These are phyloP conservation scores for Ectobius pallidus DNA, from an alignment of 2,888 invertebrate species.

Conservation along the genomic window DNA sequence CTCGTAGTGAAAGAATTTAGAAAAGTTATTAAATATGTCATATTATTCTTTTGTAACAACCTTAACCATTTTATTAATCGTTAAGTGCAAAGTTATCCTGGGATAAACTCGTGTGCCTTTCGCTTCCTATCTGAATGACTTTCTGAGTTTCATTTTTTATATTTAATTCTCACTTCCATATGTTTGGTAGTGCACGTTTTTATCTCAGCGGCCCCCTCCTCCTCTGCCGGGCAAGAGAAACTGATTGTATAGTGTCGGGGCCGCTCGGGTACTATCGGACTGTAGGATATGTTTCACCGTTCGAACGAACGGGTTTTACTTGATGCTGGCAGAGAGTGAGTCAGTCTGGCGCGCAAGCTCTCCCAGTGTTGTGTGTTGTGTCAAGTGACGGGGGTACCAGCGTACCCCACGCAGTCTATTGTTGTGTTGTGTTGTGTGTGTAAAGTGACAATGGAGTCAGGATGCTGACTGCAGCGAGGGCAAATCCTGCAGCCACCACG, in stretches of 20 bases:
- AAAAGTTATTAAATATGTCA: too few species aligned
- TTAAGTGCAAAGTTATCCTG: too few species aligned
- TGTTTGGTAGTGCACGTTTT: too few species aligned
- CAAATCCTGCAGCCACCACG: neutral
- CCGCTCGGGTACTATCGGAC: neutral
- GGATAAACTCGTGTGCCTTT: too few species aligned
- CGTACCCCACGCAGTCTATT: neutral
- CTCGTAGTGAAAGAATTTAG: too few species aligned
- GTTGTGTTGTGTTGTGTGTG: slow-evolving; percentile 4
- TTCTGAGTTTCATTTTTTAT: too few species aligned
- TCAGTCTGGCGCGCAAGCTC: neutral
- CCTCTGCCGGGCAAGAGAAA: too few species aligned
- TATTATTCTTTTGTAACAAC: too few species aligned
- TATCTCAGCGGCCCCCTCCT: too few species aligned
- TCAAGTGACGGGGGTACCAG: neutral
- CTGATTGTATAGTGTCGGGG: neutral
- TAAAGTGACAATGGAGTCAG: neutral
- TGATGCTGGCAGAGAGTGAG: neutral
- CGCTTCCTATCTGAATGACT: too few species aligned
- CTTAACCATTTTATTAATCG: too few species aligned
- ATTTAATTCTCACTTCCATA: too few species aligned
- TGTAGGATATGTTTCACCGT: neutral
- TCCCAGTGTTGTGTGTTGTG: neutral
- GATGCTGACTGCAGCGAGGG: slow-evolving; percentile 36
- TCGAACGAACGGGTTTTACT: neutral